phyloP scores from a whole-genome alignment of 2,797 vertebrate species.

The Arvicola amphibius region DNA sequence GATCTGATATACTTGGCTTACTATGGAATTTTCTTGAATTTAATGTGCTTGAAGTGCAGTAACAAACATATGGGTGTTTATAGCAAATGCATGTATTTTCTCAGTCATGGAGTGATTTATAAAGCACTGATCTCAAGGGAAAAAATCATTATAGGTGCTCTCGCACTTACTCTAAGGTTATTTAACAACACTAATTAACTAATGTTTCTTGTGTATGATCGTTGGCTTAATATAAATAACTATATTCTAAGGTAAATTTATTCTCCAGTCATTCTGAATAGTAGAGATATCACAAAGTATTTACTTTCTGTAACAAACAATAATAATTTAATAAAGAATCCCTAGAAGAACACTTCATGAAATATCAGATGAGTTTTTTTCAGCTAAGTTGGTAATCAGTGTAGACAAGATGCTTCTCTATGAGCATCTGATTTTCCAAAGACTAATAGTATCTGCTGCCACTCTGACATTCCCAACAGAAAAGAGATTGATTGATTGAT shows the following conservation, averaged over 20 bases:
- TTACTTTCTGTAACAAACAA: constrained; percentile 81
- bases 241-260: constrained; percentile 74
- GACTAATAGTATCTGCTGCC: constrained; percentile 81
- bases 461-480: constrained; percentile 72
- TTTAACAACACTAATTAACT: constrained; percentile 38
- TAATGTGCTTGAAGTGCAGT: not conserved
- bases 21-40: not conserved
- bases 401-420: constrained; percentile 80
- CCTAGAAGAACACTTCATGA: constrained; percentile 83
- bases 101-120: not conserved
- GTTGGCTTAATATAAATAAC: constrained; percentile 70
- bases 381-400: constrained; percentile 81
- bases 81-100: not conserved
- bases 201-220: constrained; percentile 72
- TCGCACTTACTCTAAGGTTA: not conserved
- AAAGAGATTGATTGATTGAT: constrained; percentile 80
- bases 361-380: constrained; percentile 82
- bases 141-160: not conserved
- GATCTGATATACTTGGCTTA: not conserved
- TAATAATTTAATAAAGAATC: constrained; percentile 80
- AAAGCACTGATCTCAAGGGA: not conserved
- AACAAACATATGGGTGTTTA: not conserved
- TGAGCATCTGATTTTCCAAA: constrained; percentile 81
- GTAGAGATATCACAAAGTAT: constrained; percentile 69
- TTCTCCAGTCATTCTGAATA: constrained; percentile 59